Conservation (phyloP, 2,797 vertebrate genomes). For the Onychomys arenicola region DNA sequence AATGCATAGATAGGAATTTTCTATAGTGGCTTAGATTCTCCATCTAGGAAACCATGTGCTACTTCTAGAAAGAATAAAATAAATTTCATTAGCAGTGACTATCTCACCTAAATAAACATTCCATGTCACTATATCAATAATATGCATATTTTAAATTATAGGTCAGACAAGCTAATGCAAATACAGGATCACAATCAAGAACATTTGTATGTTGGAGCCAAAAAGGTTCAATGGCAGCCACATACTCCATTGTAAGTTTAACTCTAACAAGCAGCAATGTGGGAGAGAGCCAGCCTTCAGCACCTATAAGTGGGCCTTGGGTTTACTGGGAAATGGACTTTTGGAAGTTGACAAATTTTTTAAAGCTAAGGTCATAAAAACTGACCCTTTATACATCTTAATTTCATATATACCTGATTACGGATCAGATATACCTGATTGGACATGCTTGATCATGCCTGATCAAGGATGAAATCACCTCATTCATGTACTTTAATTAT, state of each 20-base stretch:
- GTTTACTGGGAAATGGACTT: conserved; percentile 52
- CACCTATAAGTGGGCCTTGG: not conserved
- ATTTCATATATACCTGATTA: not conserved
- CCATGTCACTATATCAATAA: not conserved
- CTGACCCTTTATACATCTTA: not conserved
- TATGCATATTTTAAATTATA: conserved; percentile 31
- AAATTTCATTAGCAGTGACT: not conserved
- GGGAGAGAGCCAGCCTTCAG: not conserved
- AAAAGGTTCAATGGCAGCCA: not conserved
- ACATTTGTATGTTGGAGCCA: not conserved
- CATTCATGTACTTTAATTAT: conserved; percentile 17
- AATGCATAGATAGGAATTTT: not conserved
- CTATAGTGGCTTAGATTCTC: conserved; percentile 10
- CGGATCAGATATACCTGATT: not conserved
- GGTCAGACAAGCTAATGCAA: conserved; percentile 7
- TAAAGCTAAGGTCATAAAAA: conserved; percentile 52
- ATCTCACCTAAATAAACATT: conserved; percentile 18
- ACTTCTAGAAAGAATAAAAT: conserved; percentile 57
- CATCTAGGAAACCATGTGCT: conserved; percentile 2
- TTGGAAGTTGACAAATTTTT: conserved; percentile 24
- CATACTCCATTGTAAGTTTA: not conserved
- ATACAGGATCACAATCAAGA: not conserved
- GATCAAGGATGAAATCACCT: conserved; percentile 16
- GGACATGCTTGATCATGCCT: not conserved
- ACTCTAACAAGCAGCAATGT: not conserved